Conservation (phyloP, 1,140 invertebrate genomes). For the Onthophagus taurus region DNA sequence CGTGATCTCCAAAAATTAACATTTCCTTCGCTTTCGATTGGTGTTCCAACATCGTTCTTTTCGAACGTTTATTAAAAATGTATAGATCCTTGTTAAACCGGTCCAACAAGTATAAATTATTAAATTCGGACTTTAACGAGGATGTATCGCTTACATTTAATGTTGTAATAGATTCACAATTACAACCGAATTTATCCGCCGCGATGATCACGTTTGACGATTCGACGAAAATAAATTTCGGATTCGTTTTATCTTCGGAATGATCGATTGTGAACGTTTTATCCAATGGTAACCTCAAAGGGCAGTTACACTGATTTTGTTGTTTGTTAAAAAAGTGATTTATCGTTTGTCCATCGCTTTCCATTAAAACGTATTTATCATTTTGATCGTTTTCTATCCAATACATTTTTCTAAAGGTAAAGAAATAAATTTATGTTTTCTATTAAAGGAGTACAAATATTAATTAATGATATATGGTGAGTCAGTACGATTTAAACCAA, state of each 20-base stretch:
- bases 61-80: slow-evolving; percentile 48
- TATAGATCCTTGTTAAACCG: slow-evolving; percentile 50
- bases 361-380: slow-evolving; percentile 50
- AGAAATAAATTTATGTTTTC: slow-evolving; percentile 4
- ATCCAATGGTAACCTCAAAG: slow-evolving; percentile 47
- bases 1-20: slow-evolving; percentile 57
- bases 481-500: too few species aligned
- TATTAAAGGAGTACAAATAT: too few species aligned
- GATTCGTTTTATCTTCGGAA: slow-evolving; percentile 42
- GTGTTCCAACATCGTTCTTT: slow-evolving; percentile 27
- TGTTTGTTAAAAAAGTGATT: slow-evolving; percentile 46
- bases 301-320: slow-evolving; percentile 44
- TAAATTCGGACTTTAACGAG: slow-evolving; percentile 56
- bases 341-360: slow-evolving; percentile 46
- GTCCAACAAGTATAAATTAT: slow-evolving; percentile 62
- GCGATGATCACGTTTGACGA: slow-evolving; percentile 48
- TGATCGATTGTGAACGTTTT: slow-evolving; percentile 57
- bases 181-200: slow-evolving; percentile 57
- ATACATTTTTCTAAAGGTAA: slow-evolving; percentile 52
- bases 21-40: slow-evolving; percentile 44
- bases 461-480: too few species aligned
- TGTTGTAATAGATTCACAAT: slow-evolving; percentile 50
- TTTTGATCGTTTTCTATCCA: slow-evolving; percentile 56
- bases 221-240: slow-evolving; percentile 53
- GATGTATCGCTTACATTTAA: slow-evolving; percentile 47